Base-by-base conservation (phyloP, 2,113 vertebrate species). In the Rhineura floridana region DNA sequence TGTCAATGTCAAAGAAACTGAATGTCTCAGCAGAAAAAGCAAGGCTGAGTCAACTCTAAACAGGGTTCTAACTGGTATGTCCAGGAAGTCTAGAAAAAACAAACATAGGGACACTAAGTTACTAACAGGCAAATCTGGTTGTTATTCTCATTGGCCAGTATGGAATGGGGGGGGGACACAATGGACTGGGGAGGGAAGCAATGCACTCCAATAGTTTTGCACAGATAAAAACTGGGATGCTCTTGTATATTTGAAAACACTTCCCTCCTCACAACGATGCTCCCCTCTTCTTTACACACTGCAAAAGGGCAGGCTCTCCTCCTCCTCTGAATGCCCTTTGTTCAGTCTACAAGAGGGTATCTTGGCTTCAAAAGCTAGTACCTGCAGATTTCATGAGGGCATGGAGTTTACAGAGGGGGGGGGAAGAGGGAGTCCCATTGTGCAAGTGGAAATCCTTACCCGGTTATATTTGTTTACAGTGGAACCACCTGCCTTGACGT, bases 101-200 rank as follows among this genome's bases (percentile, higher is more conserved):
- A 77, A 73, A 86, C 1, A 33, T 2, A n/a, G 44, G 65, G 80
- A 81, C n/a, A 1, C 3, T 7, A 87, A 88, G 73, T 78, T 87
- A 70, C 81, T 87, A 93, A 89, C 36, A 85, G 48, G 88, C 83
- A 85, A 21, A 73, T 87, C 62, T 86, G 81, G 59, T 33, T 46
- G 12, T 36, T 59, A n/a, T 72, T 81, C 52, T 33, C 19, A 46
- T 19, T 33, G 67, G 46, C 39, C 6, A 33, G 48, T 50, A 3
- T 15, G 52, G 1, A 3, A 9, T 30, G 23, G 36, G 39, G 17
- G n/a, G 46, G 28, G 33, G 10, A 5, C 50, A 19, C 46, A n/a
- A 73, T 39, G 52, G 65, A 30, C 36, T 73, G 50, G 12, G n/a
- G 48, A 23, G 19, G 46, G n/a, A 82, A 39, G n/a, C 15, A 63